Evolutionary conservation across 2,113 vertebrate species (phyloP).

Genomic region (Corythornis cristatus): DNA sequence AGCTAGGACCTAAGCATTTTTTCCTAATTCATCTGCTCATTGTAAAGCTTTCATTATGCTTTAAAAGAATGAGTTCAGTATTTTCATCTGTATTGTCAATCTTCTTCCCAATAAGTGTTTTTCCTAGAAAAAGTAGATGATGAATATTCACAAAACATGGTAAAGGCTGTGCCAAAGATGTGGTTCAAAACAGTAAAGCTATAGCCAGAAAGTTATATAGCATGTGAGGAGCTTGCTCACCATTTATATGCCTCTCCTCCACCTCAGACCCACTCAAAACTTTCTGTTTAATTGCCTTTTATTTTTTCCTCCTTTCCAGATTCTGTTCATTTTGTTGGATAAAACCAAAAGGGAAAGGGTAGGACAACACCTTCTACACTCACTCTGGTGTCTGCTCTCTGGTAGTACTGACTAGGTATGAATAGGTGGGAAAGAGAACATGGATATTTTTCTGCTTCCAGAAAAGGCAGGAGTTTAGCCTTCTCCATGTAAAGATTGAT

Average conservation of each 20-base stretch:
- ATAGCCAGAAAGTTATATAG: background rate
- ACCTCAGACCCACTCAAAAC: background rate
- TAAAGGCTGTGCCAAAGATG: background rate
- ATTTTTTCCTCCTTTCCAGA: background rate
- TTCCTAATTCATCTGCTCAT: background rate
- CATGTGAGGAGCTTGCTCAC: background rate
- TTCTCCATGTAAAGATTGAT: background rate
- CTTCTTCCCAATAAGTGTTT: background rate
- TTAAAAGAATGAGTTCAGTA: background rate
- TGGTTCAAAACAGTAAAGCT: background rate
- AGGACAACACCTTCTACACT: accelerated
- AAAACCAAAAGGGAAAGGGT: background rate
- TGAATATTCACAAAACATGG: background rate
- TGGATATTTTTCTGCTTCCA: background rate
- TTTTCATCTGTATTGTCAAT: background rate
- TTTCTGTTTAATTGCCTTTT: background rate
- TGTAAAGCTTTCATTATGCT: background rate
- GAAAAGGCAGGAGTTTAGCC: background rate
- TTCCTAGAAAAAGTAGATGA: background rate
- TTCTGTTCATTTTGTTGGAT: background rate
- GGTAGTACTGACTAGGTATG: background rate
- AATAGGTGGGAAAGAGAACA: background rate
- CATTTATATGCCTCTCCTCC: background rate
- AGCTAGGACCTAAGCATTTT: background rate
- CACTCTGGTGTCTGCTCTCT: background rate